Percentiles rank a stretch among this genome's conserved stretches.
phyloP scores from a whole-genome alignment of 92 coral and sea anemone genomes.

The Actinernus sp. region DNA sequence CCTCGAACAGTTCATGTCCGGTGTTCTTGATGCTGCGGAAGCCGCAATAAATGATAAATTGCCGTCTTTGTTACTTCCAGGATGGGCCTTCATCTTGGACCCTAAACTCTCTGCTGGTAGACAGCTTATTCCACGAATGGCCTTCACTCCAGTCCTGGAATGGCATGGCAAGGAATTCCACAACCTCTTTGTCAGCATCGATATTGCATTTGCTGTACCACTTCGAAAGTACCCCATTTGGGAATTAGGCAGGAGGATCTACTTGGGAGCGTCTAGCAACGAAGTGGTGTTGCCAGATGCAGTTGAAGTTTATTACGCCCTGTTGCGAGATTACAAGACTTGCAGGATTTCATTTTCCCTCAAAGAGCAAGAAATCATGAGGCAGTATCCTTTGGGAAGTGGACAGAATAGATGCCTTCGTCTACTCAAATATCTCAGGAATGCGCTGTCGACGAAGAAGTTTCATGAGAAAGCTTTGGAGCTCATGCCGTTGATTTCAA shows the following conservation, averaged over 20 bases:
- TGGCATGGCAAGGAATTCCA: constrained; percentile 29
- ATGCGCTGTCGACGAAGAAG: constrained; percentile 12
- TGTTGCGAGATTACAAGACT: constrained; percentile 11
- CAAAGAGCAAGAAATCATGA: constrained; percentile 28
- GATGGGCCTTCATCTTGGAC: constrained; percentile 21
- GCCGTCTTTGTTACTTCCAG: constrained; percentile 5
- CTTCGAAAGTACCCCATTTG: background rate
- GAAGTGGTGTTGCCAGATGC: background rate
- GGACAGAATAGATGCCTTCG: constrained; percentile 41
- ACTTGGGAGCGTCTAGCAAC: background rate
- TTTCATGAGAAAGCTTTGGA: constrained; percentile 8
- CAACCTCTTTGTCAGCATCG: constrained; percentile 22
- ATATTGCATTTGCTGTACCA: constrained; percentile 40
- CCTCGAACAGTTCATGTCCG: constrained; percentile 12
- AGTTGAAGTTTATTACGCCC: constrained; percentile 11
- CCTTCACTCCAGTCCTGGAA: constrained; percentile 21
- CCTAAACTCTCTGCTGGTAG: background rate
- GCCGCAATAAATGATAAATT: constrained; percentile 15
- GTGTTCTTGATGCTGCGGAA: constrained; percentile 1
- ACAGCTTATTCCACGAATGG: constrained; percentile 16
- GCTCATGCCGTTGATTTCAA: constrained; percentile 19
- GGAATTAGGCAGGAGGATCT: background rate
- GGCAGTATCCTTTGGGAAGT: background rate
- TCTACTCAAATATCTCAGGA: constrained; percentile 21
- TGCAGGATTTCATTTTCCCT: constrained; percentile 34